Conservation (phyloP, 2,888 invertebrate species). For the Stratiomys singularior region DNA sequence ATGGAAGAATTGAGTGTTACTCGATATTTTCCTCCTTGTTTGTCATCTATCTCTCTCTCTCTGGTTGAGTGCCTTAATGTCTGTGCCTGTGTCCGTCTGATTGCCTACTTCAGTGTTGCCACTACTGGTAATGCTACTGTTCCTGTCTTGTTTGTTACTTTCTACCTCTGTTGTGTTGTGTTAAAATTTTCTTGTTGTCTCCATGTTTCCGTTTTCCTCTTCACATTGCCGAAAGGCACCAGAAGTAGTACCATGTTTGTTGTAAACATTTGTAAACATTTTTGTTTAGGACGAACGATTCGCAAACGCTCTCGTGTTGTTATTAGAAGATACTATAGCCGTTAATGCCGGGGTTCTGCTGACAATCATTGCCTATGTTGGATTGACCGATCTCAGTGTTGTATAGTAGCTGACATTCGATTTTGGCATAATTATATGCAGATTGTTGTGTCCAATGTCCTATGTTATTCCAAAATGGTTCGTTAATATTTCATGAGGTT, state of each 20-base stretch:
- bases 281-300: background rate
- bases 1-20: slow-evolving; percentile 2
- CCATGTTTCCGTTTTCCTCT: slow-evolving; percentile 1
- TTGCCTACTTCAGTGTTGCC: background rate
- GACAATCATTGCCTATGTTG: background rate
- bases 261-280: background rate
- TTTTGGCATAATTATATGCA: background rate
- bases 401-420: background rate
- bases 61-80: no score
- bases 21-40: background rate
- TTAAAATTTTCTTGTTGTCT: background rate
- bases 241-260: background rate
- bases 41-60: no score
- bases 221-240: background rate
- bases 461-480: background rate
- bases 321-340: no score
- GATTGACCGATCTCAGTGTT: background rate
- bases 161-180: background rate
- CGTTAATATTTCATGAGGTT: background rate
- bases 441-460: background rate
- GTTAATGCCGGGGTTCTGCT: no score
- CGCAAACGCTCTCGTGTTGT: background rate
- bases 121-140: background rate
- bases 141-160: no score
- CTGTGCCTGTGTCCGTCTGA: background rate